Base-by-base conservation (phyloP, 2,888 invertebrate genomes). In the Ormyrus pomaceus region DNA sequence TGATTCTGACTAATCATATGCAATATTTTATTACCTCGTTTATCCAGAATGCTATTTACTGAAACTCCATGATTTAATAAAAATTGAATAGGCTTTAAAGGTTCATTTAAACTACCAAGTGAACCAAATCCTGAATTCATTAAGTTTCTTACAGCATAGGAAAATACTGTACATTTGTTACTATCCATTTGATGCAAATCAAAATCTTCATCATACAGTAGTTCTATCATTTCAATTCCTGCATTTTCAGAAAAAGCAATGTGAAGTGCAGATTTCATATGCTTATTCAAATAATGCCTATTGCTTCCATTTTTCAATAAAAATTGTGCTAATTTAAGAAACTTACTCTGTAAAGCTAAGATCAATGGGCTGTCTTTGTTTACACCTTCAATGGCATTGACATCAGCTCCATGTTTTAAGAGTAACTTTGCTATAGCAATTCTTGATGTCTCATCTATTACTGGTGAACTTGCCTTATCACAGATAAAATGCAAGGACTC, bases 1-100 rank as follows among this genome's bases (percentile, higher is more conserved):
- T 66, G 51, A 61, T 80, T 76, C 45, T 76, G 75, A 10, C 80
- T 71, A 50, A 80, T 71, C 66, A 80, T 61, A 11, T 80, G 80
- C 5, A 80, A 76, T n/a, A 76, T 65, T 6, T 51, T 65, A 48
- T 76, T 76, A 11, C 7, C 64, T 1, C 64, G 9, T 46, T 64
- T 64, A 19, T 74, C 79, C 10, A 79, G 46, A 0, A n/a, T 5
- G 13, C 34, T 64, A 50, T 79, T 74, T 2, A 79, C 74, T 1
- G 73, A 69, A n/a, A 74, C 51, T 0, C 79, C 79, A 11, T 46
- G 74, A 7, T 72, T 56, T n/a, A 72, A 50, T 13, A 72, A 45
- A 34, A 72, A 62, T 9, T 55, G 72, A 11, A 72, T 48, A 7
- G 53, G 45, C n/a, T 53, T 6, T 1, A 19, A 19, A 19, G 19